These are phyloP conservation scores for Leuctra nigra DNA, from an alignment of 2,888 invertebrate species.

Conservation along the genomic window DNA sequence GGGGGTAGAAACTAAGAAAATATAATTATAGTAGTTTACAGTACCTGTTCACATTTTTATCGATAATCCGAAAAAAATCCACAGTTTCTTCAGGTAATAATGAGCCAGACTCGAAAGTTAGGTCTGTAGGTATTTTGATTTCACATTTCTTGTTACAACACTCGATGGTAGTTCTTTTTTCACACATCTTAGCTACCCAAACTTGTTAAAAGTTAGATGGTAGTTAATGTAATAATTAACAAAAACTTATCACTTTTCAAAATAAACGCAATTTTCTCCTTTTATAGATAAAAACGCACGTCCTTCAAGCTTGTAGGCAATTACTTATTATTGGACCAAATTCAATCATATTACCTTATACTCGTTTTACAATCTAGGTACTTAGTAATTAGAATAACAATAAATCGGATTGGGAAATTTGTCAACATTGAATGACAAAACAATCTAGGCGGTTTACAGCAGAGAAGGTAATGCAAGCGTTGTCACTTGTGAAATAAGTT, in stretches of 20 bases:
- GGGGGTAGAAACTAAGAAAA: neutral
- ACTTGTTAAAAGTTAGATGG: neutral
- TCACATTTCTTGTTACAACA: neutral
- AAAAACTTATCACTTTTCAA: neutral
- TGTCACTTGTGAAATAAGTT: too few relatives aligned
- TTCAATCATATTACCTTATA: too few relatives aligned
- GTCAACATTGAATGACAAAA: too few relatives aligned
- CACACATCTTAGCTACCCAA: neutral
- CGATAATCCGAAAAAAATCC: constrained; percentile 15
- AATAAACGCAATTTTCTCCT: neutral
- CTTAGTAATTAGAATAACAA: too few relatives aligned
- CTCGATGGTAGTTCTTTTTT: neutral
- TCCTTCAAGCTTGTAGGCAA: too few relatives aligned
- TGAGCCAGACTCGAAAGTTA: neutral
- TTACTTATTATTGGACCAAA: too few relatives aligned
- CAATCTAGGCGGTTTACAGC: too few relatives aligned
- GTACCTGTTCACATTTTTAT: neutral
- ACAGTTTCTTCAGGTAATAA: neutral
- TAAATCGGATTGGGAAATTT: too few relatives aligned
- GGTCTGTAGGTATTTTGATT: constrained; percentile 2
- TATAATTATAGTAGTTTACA: neutral
- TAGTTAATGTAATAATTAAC: neutral
- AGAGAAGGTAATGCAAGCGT: too few relatives aligned
- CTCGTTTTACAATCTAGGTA: too few relatives aligned
- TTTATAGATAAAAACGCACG: too few relatives aligned